These are phyloP conservation scores for Trachelus troglodyta DNA, from an alignment of 2,888 invertebrate species.

Conservation along the genomic window DNA sequence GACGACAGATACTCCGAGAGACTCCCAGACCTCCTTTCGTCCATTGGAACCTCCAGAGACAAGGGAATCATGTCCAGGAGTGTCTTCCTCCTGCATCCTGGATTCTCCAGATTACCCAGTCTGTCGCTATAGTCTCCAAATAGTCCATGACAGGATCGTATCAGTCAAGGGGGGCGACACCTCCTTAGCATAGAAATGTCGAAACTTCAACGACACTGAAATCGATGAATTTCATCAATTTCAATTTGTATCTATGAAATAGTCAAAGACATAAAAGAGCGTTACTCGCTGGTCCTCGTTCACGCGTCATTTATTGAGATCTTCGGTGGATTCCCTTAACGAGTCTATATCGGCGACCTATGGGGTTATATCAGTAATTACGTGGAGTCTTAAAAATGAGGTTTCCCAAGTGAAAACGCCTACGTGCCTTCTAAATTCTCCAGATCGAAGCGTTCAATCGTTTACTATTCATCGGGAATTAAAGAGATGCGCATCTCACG, in stretches of 20 bases:
- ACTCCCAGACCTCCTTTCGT: neutral
- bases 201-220: neutral
- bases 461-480: neutral
- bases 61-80: neutral
- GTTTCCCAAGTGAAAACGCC: neutral
- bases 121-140: slow-evolving; percentile 9
- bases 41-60: neutral
- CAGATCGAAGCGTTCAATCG: neutral
- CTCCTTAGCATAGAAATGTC: neutral
- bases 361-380: neutral
- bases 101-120: neutral
- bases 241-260: neutral
- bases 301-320: neutral
- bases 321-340: neutral
- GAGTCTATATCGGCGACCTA: neutral
- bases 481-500: neutral
- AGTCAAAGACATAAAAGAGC: neutral
- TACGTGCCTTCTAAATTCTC: neutral
- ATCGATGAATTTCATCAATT: neutral
- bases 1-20: slow-evolving; percentile 30
- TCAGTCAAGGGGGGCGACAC: neutral
- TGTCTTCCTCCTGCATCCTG: neutral
- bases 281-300: neutral
- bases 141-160: neutral
- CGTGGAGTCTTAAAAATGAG: neutral